Conservation (phyloP, 2,888 invertebrate species). For the Amblyteles armatorius region DNA sequence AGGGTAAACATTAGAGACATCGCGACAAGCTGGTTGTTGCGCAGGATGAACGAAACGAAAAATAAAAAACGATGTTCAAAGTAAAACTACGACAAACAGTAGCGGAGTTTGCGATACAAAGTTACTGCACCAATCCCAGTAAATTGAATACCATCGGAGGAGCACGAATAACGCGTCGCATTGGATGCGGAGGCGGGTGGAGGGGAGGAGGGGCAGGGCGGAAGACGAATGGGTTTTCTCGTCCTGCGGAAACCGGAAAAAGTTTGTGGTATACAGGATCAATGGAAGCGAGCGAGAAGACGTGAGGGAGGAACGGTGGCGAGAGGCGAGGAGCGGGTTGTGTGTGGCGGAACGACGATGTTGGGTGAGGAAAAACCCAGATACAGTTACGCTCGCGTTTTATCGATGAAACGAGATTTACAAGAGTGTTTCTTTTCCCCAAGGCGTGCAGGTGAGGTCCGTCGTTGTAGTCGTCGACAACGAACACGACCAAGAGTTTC, state of each 20-base stretch:
- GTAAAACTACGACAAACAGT: background rate
- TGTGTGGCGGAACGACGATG: background rate
- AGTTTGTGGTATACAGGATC: slow-evolving; percentile 54
- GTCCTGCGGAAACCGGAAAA: slow-evolving; percentile 55
- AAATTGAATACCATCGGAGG: slow-evolving; percentile 57
- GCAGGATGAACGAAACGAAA: background rate
- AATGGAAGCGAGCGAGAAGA: background rate
- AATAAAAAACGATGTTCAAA: background rate
- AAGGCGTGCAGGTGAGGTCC: slow-evolving; percentile 43
- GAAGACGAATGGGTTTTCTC: slow-evolving; percentile 20
- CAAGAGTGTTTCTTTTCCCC: slow-evolving; percentile 31
- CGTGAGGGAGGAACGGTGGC: slow-evolving; percentile 56
- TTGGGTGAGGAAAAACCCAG: slow-evolving; percentile 5
- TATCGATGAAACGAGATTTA: slow-evolving; percentile 48
- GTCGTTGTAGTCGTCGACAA: slow-evolving; percentile 8
- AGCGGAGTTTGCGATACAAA: slow-evolving; percentile 11
- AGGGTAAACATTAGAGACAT: background rate
- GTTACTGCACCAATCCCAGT: slow-evolving; percentile 37
- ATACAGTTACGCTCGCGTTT: slow-evolving; percentile 21
- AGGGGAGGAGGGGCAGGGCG: too few relatives aligned
- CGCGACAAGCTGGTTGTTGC: background rate
- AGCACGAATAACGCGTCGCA: slow-evolving; percentile 53
- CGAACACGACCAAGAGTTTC: slow-evolving; percentile 59
- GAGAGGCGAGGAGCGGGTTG: slow-evolving; percentile 61
- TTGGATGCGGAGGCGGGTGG: background rate